Conservation (phyloP, 2,797 vertebrate genomes). For the Merluccius polli region DNA sequence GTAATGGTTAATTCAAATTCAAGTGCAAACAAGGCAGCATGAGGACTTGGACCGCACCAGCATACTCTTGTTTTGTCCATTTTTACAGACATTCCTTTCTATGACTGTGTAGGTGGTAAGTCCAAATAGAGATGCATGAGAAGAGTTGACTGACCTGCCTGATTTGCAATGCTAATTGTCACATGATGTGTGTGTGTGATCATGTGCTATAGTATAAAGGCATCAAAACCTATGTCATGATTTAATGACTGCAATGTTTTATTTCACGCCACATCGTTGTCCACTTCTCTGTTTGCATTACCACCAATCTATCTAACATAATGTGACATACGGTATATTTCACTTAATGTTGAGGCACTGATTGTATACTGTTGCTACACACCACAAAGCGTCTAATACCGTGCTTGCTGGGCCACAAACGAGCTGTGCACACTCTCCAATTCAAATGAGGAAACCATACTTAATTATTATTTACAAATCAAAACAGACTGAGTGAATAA, state of each 20-base stretch:
- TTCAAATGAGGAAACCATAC: constrained; percentile 19
- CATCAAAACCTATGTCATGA: neutral
- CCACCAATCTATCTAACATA: neutral
- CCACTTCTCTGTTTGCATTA: neutral
- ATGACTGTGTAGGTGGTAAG: constrained; percentile 79
- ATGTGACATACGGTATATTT: neutral
- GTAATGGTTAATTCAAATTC: constrained; percentile 47
- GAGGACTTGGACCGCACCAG: constrained; percentile 26
- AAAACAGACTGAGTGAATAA: constrained; percentile 23
- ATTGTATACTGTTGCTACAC: neutral
- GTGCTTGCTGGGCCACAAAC: neutral
- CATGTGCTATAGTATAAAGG: neutral
- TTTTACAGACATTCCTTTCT: constrained; percentile 77
- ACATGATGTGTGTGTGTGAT: neutral
- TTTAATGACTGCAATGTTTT: neutral
- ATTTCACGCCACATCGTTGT: neutral
- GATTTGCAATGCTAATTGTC: neutral
- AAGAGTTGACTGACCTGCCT: constrained; percentile 20
- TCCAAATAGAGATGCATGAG: constrained; percentile 55
- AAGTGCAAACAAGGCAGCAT: constrained; percentile 61
- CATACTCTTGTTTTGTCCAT: constrained; percentile 63
- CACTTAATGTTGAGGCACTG: neutral
- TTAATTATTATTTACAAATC: constrained; percentile 40
- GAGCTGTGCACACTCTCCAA: neutral
- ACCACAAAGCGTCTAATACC: neutral